Evolutionary conservation across 1,140 invertebrate species (phyloP).

Genomic region (Berghia stephanieae): DNA sequence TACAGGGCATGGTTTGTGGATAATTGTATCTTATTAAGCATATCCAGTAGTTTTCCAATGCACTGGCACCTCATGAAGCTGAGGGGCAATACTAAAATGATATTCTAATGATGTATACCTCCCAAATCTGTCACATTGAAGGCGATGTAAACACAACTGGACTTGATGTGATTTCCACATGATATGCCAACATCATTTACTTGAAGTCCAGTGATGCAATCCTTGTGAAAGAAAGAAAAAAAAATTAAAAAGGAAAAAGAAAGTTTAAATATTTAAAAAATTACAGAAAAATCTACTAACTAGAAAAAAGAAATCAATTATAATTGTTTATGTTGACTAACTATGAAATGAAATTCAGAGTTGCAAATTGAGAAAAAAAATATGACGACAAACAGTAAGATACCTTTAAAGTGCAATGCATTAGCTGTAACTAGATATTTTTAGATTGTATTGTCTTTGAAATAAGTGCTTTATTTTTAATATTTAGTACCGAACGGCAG

Average conservation of each 20-base stretch:
- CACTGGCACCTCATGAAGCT: too few relatives aligned
- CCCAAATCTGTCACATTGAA: conserved; percentile 85
- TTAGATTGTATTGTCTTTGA: background rate
- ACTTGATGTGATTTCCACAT: conserved; percentile 92
- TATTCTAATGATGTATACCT: conserved; percentile 51
- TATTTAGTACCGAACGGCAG: background rate
- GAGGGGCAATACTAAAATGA: background rate
- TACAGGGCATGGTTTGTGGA: too few relatives aligned
- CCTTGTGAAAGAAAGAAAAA: conserved; percentile 61
- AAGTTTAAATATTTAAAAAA: background rate
- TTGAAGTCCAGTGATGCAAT: conserved; percentile 87
- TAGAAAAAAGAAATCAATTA: background rate
- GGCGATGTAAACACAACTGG: conserved; percentile 90
- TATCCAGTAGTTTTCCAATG: too few relatives aligned
- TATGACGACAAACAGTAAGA: background rate
- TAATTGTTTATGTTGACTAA: background rate
- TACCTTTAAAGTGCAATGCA: background rate
- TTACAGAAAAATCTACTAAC: background rate
- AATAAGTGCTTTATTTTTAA: background rate
- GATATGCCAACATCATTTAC: conserved; percentile 88
- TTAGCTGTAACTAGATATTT: background rate
- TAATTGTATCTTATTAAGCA: too few relatives aligned
- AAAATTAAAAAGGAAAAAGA: conserved; percentile 13
- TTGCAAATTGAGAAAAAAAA: background rate
- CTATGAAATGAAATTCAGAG: background rate